Percentiles rank a stretch among this genome's conserved stretches.
Conservation (phyloP, 1,140 invertebrate genomes). For the Dufourea novaeangliae region DNA sequence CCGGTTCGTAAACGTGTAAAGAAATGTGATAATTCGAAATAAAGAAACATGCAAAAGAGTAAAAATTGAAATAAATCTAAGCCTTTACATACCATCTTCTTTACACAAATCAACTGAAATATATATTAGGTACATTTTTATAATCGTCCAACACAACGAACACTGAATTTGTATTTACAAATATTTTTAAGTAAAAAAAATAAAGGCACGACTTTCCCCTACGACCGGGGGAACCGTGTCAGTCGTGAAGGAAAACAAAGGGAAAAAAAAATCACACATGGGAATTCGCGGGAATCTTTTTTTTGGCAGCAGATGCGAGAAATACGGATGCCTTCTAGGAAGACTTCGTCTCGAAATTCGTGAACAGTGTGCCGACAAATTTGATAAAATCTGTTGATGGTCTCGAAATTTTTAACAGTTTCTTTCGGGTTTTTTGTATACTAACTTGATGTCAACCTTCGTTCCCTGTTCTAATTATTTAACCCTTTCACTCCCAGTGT, state of each 20-base stretch:
- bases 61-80: constrained; percentile 73
- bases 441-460: no score
- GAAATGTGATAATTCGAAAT: constrained; percentile 61
- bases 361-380: constrained; percentile 14
- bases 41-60: constrained; percentile 74
- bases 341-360: not conserved
- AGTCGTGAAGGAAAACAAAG: not conserved
- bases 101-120: constrained; percentile 79
- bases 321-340: not conserved
- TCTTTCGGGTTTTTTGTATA: no score
- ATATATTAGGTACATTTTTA: constrained; percentile 75
- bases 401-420: not conserved
- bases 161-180: constrained; percentile 46
- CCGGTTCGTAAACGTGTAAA: constrained; percentile 37
- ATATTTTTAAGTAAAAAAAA: not conserved
- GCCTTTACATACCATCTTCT: constrained; percentile 79
- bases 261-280: not conserved
- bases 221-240: not conserved
- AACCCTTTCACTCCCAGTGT: no score
- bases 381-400: not conserved
- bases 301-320: constrained; percentile 64
- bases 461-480: no score
- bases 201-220: no score
- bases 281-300: constrained; percentile 4
- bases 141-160: constrained; percentile 58